phyloP scores from a whole-genome alignment of 2,888 invertebrate genomes.

The Chloroclystis v-ata region DNA sequence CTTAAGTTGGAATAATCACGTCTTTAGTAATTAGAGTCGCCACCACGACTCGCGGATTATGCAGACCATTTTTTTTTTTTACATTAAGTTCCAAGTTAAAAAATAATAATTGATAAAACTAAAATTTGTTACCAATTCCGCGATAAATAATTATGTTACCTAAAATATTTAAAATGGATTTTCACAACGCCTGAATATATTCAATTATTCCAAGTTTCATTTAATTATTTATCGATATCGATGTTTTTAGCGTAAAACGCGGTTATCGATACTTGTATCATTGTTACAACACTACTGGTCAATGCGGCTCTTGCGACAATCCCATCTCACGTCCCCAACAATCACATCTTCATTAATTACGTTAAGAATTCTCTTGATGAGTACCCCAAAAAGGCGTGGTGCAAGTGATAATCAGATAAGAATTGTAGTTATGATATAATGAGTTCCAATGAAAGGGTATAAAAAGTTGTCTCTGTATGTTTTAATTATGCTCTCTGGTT shows the following conservation, averaged over 20 bases:
- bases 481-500: constrained; percentile 12
- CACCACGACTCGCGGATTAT: neutral
- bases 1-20: constrained; percentile 56
- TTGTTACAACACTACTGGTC: constrained; percentile 7
- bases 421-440: constrained; percentile 28
- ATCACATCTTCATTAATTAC: constrained; percentile 76
- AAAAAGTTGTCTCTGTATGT: constrained; percentile 21
- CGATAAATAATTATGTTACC: no score
- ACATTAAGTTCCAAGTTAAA: no score
- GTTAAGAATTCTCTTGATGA: constrained; percentile 54
- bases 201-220: no score
- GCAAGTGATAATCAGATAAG: constrained; percentile 36
- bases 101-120: no score
- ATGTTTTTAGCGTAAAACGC: neutral
- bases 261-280: neutral
- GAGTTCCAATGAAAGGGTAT: constrained; percentile 19
- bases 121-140: no score
- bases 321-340: constrained; percentile 46
- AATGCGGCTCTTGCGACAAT: constrained; percentile 41
- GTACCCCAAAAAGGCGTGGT: constrained; percentile 35
- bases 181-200: no score
- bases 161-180: no score
- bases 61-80: neutral
- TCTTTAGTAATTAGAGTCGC: constrained; percentile 65
- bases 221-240: constrained; percentile 15